A percentile compares a stretch with the other conserved stretches of the same genome.
Conservation (phyloP, 2,113 vertebrate species). For the Chrysemys picta region DNA sequence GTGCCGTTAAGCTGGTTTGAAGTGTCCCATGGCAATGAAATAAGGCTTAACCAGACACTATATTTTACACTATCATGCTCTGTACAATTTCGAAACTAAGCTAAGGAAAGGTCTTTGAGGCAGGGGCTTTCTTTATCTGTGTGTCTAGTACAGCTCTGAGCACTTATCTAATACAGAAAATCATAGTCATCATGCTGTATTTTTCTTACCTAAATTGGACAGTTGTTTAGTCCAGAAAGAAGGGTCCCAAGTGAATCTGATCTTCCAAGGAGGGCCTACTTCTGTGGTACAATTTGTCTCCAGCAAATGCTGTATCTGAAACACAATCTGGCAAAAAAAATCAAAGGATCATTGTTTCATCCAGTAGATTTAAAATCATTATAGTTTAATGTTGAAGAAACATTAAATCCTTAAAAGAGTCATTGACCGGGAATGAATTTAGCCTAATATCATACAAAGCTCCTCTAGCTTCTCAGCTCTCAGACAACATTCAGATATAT, state of each 20-base stretch:
- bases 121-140: neutral
- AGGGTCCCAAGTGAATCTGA: slow-evolving; percentile 98
- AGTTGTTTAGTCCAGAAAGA: slow-evolving; percentile 97
- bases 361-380: neutral
- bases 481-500: neutral
- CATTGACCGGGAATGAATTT: neutral
- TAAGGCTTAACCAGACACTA: neutral
- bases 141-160: neutral
- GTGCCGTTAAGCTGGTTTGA: neutral
- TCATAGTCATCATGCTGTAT: neutral
- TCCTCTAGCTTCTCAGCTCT: neutral
- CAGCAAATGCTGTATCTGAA: slow-evolving; percentile 94
- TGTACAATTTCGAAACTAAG: neutral
- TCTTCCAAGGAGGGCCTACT: slow-evolving; percentile 86
- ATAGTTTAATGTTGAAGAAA: neutral
- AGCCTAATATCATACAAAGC: neutral
- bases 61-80: neutral
- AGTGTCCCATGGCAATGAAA: neutral
- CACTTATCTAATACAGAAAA: neutral
- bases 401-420: neutral
- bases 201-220: slow-evolving; percentile 87
- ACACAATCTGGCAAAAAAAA: slow-evolving; percentile 86
- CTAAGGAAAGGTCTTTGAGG: neutral
- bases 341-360: neutral
- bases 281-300: slow-evolving; percentile 88